A percentile compares a stretch with the other conserved stretches of the same genome.
These are phyloP conservation scores for Lepidurus couesii DNA, from an alignment of 1,140 invertebrate species.

Conservation along the genomic window DNA sequence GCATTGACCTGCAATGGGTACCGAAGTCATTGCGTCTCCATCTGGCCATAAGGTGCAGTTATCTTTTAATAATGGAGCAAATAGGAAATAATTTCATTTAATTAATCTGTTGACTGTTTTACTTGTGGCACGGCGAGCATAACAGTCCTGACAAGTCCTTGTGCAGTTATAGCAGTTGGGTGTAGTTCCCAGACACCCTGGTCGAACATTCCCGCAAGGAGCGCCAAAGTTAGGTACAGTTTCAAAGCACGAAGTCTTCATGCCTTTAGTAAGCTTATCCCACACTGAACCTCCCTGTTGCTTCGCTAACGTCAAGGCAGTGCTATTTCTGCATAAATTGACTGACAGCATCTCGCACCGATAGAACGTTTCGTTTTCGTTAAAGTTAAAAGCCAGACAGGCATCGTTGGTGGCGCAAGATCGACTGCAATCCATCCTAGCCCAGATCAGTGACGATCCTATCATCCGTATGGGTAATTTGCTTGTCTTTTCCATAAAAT, in stretches of 20 bases:
- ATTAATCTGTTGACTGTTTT: background rate
- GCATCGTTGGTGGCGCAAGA: background rate
- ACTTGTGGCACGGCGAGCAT: background rate
- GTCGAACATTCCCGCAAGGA: background rate
- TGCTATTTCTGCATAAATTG: background rate
- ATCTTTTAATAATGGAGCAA: background rate
- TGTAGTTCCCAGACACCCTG: background rate
- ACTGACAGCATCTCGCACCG: background rate
- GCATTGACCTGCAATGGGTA: background rate
- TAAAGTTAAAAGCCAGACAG: background rate
- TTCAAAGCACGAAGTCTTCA: background rate
- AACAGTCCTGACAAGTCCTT: background rate
- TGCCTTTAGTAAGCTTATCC: background rate
- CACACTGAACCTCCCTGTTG: background rate
- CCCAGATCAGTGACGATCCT: background rate
- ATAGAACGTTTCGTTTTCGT: background rate
- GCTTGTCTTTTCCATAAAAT: too few species aligned
- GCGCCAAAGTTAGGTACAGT: background rate
- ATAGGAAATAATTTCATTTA: background rate
- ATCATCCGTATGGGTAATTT: background rate
- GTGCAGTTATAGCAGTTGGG: background rate
- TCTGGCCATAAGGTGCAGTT: background rate
- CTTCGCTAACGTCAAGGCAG: background rate
- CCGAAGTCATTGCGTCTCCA: background rate
- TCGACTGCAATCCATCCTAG: background rate